Evolutionary conservation across 2,797 vertebrate genomes (phyloP).

Genomic region (Sarcoramphus papa): DNA sequence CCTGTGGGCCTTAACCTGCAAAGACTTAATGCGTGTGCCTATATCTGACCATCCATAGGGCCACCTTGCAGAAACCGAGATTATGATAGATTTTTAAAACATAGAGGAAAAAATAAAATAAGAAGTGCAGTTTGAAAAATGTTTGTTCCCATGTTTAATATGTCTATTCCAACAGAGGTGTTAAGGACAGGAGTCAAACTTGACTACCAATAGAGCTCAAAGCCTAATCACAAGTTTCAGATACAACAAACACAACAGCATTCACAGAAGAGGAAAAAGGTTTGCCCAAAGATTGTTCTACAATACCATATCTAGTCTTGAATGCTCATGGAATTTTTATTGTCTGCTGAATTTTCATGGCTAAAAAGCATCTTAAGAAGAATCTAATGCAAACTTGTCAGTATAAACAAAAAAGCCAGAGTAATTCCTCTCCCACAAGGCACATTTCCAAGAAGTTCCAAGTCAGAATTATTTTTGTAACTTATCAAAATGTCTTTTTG

Average conservation of each 20-base stretch:
- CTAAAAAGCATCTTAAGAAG: not conserved
- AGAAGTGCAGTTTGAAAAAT: not conserved
- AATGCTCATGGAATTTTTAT: not conserved
- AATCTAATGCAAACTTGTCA: not conserved
- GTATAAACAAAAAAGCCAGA: not conserved
- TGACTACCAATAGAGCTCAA: not conserved
- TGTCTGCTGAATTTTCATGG: not conserved
- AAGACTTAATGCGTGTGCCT: not conserved
- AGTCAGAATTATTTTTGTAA: not conserved
- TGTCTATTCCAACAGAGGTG: not conserved
- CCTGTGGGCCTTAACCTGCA: not conserved
- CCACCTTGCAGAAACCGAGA: not conserved
- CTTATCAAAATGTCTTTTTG: not conserved
- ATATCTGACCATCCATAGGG: not conserved
- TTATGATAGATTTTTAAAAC: not conserved
- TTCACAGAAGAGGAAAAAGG: not conserved
- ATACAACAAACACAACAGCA: not conserved
- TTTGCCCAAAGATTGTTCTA: not conserved
- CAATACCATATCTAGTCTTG: not conserved
- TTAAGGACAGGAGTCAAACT: not conserved
- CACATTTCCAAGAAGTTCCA: not conserved
- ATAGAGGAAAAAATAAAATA: not conserved
- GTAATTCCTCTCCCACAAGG: not conserved
- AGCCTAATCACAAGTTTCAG: not conserved
- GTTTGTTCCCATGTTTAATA: not conserved